Base-by-base conservation (phyloP, 2,113 vertebrate genomes). In the Channa argus region DNA sequence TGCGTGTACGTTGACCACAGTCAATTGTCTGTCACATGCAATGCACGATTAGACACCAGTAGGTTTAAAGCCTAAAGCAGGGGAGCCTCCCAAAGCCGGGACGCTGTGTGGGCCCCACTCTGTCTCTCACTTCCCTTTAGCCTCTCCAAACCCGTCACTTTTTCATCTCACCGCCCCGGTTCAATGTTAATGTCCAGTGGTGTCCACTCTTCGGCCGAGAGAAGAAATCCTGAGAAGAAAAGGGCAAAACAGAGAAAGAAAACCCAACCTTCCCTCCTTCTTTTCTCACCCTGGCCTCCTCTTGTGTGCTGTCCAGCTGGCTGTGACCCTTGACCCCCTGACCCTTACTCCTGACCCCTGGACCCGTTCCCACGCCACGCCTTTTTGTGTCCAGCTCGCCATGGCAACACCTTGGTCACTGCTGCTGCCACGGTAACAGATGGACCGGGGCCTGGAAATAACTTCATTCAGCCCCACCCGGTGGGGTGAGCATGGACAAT, bases 251-350 rank as follows among this genome's bases (percentile, higher is more conserved):
- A 60, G 79, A 80, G 81, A 87, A 84, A 74, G 56, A 78, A 76
- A 86, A 75, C 53, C 64, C 74, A 82, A 77, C 72, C 86, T 88
- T 87, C 84, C 79, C 91, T 89, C 90, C 90, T 90, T 77, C 84
- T 93, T 94, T 95, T 94, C 93, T 94, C 93, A 95, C 93, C 94
- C 91, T 64, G 78, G 73, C 89, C 92, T 92, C 84, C 90, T 91
- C 94, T 93, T 93, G 90, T 93, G 85, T 94, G 92, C 89, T 93
- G 94, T 94, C 93, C 94, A 94, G 94, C 93, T 95, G 94, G 87
- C 91, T 93, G 88, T 90, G 91, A 94, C 94, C 94, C 83, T 67
- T 92, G 90, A 93, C 88, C 93, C 79, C 68, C 36, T 69, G 88
- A 92, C 91, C 92, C 91, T 95, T 86, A 94, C 91, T 94, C 90